A percentile compares a stretch with the other conserved stretches of the same genome.
Conservation (phyloP, 2,113 vertebrate genomes). For the Gopherus evgoodei region DNA sequence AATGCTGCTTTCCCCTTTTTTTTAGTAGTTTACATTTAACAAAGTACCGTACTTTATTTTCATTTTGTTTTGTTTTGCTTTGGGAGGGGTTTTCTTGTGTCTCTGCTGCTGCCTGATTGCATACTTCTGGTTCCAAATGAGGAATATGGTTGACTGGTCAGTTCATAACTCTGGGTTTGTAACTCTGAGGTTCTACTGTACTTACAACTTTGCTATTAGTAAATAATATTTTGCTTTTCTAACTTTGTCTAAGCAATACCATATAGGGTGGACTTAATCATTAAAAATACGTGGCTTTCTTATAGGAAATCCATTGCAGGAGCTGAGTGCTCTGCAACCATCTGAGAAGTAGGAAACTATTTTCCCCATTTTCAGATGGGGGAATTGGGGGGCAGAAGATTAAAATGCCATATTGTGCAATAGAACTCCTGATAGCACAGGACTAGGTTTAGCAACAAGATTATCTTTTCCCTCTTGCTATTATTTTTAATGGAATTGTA, state of each 20-base stretch:
- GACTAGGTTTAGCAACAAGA: not conserved
- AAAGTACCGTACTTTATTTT: too few species aligned
- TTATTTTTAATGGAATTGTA: not conserved
- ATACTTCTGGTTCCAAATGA: too few species aligned
- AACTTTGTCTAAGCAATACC: not conserved
- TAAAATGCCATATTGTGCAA: not conserved
- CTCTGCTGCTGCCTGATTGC: too few species aligned
- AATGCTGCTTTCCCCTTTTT: too few species aligned
- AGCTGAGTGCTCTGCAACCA: not conserved
- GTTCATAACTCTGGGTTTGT: too few species aligned
- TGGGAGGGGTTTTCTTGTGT: too few species aligned
- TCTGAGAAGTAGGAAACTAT: not conserved
- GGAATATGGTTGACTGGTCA: too few species aligned
- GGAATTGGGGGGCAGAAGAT: not conserved
- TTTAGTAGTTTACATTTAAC: too few species aligned
- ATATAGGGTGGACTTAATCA: not conserved
- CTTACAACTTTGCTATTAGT: not conserved
- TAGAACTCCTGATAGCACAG: not conserved
- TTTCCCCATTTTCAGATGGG: not conserved
- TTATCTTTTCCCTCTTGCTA: not conserved
- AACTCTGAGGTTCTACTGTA: not conserved
- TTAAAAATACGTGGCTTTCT: not conserved
- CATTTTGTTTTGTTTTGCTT: too few species aligned
- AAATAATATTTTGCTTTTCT: not conserved
- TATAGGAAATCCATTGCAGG: not conserved